Base-by-base conservation (phyloP, 2,113 vertebrate species). In the Nematolebias whitei region DNA sequence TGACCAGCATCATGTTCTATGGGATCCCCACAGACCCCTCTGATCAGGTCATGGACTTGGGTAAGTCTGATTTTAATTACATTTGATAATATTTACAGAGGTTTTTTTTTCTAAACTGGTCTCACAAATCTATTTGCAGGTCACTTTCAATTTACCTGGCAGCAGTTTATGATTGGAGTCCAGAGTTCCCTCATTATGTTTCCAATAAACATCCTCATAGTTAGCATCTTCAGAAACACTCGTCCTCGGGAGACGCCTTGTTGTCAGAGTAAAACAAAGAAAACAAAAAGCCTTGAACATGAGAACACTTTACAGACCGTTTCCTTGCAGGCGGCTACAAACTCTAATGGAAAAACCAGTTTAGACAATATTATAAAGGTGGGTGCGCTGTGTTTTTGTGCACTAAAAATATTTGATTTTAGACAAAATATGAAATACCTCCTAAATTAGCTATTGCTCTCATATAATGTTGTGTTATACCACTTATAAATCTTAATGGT, bases 1-100 rank as follows among this genome's bases (percentile, higher is more conserved):
- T 98, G 73, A 96, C 95, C 73, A 97, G 94, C 82, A 93, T 98
- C 86, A 96, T 98, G 93, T 98, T 98, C 79, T 98, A 94, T 86
- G 96, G 96, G 4, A 87, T 99, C 64, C 96, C 96, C 22, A 94
- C 89, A 52, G 93, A 97, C 52, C 96, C 96, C 1, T 90, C 93
- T 2, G 95, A 98, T 71, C 96, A 98, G 87, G 95, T 93, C 83
- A 95, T 96, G 96, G 96, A 97, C 68, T 75, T 98, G 78, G 96
- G 96, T 98, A 95, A 12, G 14, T 19, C 10, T 45, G 8, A 23
- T 7, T 41, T 40, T 8, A 1, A 24, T 24, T 14, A 10, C 6
- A 20, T 0, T 39, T 55, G 12, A 47, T 20, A 20, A 15, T n/a
- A 52, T 29, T 13, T 24, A 13, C 12, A 12, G 48, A n/a, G n/a